Evolutionary conservation across 2,888 invertebrate genomes (phyloP).

Genomic region (Drosophila barbarae): DNA sequence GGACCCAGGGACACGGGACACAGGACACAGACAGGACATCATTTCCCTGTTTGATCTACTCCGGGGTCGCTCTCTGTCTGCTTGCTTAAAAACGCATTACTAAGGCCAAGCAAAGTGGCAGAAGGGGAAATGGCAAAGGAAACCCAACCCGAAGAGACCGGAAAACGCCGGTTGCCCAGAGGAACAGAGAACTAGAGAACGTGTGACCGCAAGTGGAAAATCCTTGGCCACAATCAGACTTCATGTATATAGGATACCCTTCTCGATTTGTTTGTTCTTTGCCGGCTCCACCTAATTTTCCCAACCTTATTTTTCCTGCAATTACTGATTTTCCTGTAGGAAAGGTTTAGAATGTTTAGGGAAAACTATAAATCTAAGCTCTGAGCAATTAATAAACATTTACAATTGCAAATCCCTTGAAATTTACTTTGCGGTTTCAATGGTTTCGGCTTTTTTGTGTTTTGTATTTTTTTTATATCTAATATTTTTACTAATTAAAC

Average conservation of each 20-base stretch:
- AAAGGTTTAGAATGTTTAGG: background rate
- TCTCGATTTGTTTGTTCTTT: slow-evolving; percentile 3
- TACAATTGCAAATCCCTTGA: slow-evolving; percentile 48
- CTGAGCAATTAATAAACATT: slow-evolving; percentile 56
- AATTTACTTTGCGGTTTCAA: slow-evolving; percentile 58
- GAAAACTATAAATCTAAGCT: slow-evolving; percentile 12
- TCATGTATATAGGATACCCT: slow-evolving; percentile 19
- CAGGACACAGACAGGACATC: slow-evolving; percentile 35
- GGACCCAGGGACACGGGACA: slow-evolving; percentile 4
- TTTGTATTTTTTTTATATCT: background rate
- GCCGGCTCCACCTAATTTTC: background rate
- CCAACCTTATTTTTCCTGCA: slow-evolving; percentile 32
- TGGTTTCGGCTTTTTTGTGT: slow-evolving; percentile 6
- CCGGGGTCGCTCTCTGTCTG: slow-evolving; percentile 1
- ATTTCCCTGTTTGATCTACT: slow-evolving; percentile 42
- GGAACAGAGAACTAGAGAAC: background rate
- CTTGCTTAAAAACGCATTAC: slow-evolving; percentile 68
- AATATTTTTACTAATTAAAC: slow-evolving; percentile 60
- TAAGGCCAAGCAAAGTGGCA: background rate
- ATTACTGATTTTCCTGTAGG: slow-evolving; percentile 4
- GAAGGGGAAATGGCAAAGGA: slow-evolving; percentile 24
- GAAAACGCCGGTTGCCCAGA: background rate
- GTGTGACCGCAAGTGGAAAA: slow-evolving; percentile 58
- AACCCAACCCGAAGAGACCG: slow-evolving; percentile 16
- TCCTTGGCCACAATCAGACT: slow-evolving; percentile 44